Base-by-base conservation (phyloP, 2,113 vertebrate genomes). In the Podilymbus podiceps region DNA sequence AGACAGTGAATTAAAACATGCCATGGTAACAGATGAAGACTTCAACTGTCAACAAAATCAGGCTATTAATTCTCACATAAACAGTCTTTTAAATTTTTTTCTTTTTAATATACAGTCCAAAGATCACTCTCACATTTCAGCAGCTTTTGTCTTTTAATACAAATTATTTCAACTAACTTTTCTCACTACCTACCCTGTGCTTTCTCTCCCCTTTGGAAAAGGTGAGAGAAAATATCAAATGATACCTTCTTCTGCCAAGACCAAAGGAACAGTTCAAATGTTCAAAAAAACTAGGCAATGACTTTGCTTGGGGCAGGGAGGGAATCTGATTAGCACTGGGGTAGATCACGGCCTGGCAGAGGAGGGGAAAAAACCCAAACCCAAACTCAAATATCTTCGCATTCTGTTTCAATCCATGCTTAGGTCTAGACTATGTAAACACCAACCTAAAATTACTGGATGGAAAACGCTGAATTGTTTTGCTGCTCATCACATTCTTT, bases 41-140 rank as follows among this genome's bases (percentile, higher is more conserved):
- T 90, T 96, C 86, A 95, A 97, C 89, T 78, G 93, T 93, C 84
- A 96, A 95, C 73, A 95, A 97, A 96, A 92, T 90, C 87, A 93
- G 88, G 53, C 67, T 92, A 95, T 92, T 95, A 85, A 96, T 96
- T 97, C 44, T 53, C 87, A 91, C 68, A 86, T 83, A 91, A 96
- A 90, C 89, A 96, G 64, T 79, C 58, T 86, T 88, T 91, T 90
- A 38, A 91, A 86, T 95, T 93, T 62, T 92, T 95, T 79, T 63
- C 46, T 88, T 82, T 87, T 96, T 90, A 95, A 92, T 81, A 91
- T 85, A 52, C 62, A 78, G 94, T 93, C 88, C 91, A 97, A 95
- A 97, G 89, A 94, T 94, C 85, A 97, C 68, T 89, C 92, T 95
- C 53, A 73, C 66, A 92, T 81, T 91, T 88, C 91, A 93, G 63